Percentiles rank a stretch among this genome's conserved stretches.
phyloP scores from a whole-genome alignment of 2,113 vertebrate species.

The Dicaeum eximium region DNA sequence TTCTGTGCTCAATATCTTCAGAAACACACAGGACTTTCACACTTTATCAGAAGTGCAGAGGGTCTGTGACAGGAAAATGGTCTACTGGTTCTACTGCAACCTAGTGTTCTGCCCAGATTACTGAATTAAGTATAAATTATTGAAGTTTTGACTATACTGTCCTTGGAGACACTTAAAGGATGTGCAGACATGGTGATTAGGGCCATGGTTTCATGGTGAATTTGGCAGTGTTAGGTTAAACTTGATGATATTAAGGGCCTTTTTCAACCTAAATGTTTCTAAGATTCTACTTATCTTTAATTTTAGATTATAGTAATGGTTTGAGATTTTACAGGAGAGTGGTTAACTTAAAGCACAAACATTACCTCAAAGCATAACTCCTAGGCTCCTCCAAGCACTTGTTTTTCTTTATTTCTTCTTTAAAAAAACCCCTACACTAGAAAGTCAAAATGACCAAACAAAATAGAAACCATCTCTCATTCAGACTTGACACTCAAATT shows the following conservation, averaged over 20 bases:
- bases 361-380: not conserved
- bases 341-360: not conserved
- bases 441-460: not conserved
- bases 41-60: not conserved
- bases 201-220: not conserved
- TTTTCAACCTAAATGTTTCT: not conserved
- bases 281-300: not conserved
- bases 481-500: not conserved
- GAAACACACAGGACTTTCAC: not conserved
- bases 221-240: not conserved
- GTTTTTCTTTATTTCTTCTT: not conserved
- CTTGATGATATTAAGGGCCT: not conserved
- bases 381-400: not conserved
- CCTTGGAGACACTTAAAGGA: not conserved
- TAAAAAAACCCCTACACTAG: not conserved
- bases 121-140: not conserved
- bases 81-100: not conserved
- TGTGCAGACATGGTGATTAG: not conserved
- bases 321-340: accelerated
- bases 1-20: not conserved
- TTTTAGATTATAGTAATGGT: not conserved
- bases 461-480: not conserved
- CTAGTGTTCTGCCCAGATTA: not conserved
- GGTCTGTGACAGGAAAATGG: not conserved
- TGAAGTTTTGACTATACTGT: not conserved